phyloP scores from a whole-genome alignment of 2,888 invertebrate genomes.

The Machimus rusticus region DNA sequence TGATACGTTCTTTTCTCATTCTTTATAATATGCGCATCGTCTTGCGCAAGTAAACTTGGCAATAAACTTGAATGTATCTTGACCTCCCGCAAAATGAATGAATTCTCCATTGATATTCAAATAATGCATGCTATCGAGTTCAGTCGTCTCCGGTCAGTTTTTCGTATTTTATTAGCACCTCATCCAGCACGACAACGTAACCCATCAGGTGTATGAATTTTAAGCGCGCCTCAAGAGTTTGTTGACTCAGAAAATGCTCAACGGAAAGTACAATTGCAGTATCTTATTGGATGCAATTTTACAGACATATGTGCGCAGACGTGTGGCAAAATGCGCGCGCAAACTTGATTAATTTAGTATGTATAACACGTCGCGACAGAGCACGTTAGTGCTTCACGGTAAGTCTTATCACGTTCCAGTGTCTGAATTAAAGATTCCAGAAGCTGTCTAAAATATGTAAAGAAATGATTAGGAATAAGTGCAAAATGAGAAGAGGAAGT shows the following conservation, averaged over 20 bases:
- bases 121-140: constrained; percentile 16
- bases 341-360: neutral
- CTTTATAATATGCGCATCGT: neutral
- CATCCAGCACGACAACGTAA: neutral
- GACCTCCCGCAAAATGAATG: constrained; percentile 25
- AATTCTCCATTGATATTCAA: neutral
- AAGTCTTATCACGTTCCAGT: constrained; percentile 11
- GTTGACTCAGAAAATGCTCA: constrained; percentile 5
- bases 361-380: constrained; percentile 20
- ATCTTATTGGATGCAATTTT: neutral
- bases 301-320: neutral
- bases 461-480: constrained; percentile 6
- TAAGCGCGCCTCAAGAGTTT: neutral
- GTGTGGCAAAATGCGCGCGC: neutral
- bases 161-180: constrained; percentile 16
- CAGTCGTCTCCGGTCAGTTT: neutral
- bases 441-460: neutral
- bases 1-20: neutral
- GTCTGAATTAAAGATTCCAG: constrained; percentile 20
- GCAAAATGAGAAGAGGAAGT: constrained; percentile 27
- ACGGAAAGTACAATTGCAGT: neutral
- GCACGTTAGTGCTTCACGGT: neutral
- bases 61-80: neutral
- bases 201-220: neutral
- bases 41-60: neutral